Base-by-base conservation (phyloP, 2,797 vertebrate genomes). In the Propithecus deckenii region DNA sequence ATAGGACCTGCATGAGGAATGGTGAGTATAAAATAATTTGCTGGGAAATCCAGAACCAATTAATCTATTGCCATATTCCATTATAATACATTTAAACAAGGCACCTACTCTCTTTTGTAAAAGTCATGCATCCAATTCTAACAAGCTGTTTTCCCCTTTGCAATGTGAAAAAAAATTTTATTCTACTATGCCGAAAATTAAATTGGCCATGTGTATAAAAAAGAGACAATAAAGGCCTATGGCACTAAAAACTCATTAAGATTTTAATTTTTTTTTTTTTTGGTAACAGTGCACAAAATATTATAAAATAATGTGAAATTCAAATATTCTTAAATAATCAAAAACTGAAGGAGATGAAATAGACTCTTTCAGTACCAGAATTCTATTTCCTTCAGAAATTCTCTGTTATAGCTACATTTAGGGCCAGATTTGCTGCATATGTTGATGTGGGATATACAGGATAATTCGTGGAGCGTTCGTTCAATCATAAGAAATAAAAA, bases 231-330 rank as follows among this genome's bases (percentile, higher is more conserved):
- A 97, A 98, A 88, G 96, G 91, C 94, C 15, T 0, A 88, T 75
- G 96, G 95, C 96, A 80, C 90, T 32, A 78, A 63, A 97, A 92
- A 23, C 85, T 89, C 59, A 72, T 35, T 94, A 97, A 97, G 74
- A 96, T 95, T 98, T 95, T 95, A 67, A 7, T 46, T 95, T 96
- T 94, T 97, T 50, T 97, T 50, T 96, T 95, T 94, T 97, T 96
- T 95, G 93, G 95, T 98, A 93, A 93, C 92, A 98, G 59, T 78
- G 41, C 41, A 85, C 50, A 72, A 86, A 76, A 18, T 76, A 84
- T 13, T 86, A 67, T 61, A 85, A 92, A 97, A 80, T 97, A 69
- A 95, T 84, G 38, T 80, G 32, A 94, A 96, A 80, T 12, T 8
- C 20, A 20, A 89, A 93, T 96, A 95, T 90, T 80, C 41, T 93